Evolutionary conservation across 1,140 invertebrate genomes (phyloP), one percentile per base, ranked within the genome.

Genomic region (Drosophila dunni): DNA sequence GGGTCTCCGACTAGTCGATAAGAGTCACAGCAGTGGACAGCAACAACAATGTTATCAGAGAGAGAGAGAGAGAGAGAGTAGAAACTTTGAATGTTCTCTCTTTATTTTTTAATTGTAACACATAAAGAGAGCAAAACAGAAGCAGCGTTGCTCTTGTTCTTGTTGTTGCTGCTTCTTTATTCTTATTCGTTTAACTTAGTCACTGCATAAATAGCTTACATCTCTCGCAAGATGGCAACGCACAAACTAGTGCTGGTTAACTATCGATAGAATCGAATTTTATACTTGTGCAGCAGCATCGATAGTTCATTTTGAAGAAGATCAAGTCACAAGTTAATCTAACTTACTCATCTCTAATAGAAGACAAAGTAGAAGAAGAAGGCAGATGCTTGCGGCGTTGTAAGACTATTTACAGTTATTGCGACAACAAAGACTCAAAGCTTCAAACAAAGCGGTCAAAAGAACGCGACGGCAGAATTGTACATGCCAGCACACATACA

Each of bases 401-500:
- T 78, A 86, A 81, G 54, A 51, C 69, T 70, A 63, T 81, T 48
- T 88, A 85, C 82, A 85, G 82, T 85, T 85, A 85, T 50, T 78
- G 20, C 42, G 54, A 85, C 79, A 73, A 82, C 75, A 85, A 68
- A 85, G 81, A 81, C 70, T 54, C 24, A 20, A 46, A 53, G 2
- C 40, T 17, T 38, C 34, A 46, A 54, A 54, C 40, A 73, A 61
- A 56, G 50, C 48, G 57, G 20, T n/a, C 63, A 51, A 20, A 61
- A 56, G 40, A 67, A 67, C 17, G 15, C 63, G 44, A 15, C 46
- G 60, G 46, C n/a, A 29, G 24, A 29, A 5, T 5, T 29, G 24
- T 29, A 29, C 24, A 51, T 20, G 17, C 17, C 17, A 20, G 17
- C n/a, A 33, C 34, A 36, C 17, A 13, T 53, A 51, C 2, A 7